These are phyloP conservation scores for Acanthurus leucopareius DNA, from an alignment of 2,797 vertebrate genomes.

Conservation along the genomic window DNA sequence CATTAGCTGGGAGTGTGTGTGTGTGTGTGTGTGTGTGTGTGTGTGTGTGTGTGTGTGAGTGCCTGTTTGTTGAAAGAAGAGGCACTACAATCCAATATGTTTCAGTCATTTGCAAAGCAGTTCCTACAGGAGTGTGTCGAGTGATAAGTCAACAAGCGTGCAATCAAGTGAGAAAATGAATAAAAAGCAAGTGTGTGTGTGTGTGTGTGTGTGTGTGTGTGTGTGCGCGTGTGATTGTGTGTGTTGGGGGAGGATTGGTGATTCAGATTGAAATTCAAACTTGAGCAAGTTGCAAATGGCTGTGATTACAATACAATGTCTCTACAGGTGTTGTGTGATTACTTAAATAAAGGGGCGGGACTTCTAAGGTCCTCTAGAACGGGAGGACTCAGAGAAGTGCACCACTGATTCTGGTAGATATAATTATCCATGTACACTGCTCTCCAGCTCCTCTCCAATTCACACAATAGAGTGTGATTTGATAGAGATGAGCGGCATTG, in stretches of 20 bases:
- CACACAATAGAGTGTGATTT: slow-evolving; percentile 85
- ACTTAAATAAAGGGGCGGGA: slow-evolving; percentile 83
- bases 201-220: too few species aligned
- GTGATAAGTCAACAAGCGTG: slow-evolving; percentile 57
- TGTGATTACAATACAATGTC: slow-evolving; percentile 95
- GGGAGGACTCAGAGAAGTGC: slow-evolving; percentile 58
- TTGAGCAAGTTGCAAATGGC: slow-evolving; percentile 82
- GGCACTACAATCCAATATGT: slow-evolving; percentile 60
- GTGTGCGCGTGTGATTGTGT: too few species aligned
- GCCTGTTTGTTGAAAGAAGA: slow-evolving; percentile 64
- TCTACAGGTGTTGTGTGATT: slow-evolving; percentile 91
- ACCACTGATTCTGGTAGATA: slow-evolving; percentile 74
- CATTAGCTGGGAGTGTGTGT: slow-evolving; percentile 61
- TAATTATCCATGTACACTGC: slow-evolving; percentile 68
- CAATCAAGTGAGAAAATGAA: slow-evolving; percentile 60
- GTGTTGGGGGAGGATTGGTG: slow-evolving; percentile 39
- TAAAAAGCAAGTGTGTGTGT: slow-evolving; percentile 26
- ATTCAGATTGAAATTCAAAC: slow-evolving; percentile 59
- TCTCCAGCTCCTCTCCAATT: slow-evolving; percentile 38
- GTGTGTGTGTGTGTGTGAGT: background rate
- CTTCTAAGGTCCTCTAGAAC: slow-evolving; percentile 45
- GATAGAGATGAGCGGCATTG: slow-evolving; percentile 44
- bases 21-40: slow-evolving; percentile 1
- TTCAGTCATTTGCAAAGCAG: slow-evolving; percentile 78
- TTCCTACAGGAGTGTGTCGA: slow-evolving; percentile 68